Conservation (phyloP, 2,113 vertebrate genomes). For the Percina caprodes region DNA sequence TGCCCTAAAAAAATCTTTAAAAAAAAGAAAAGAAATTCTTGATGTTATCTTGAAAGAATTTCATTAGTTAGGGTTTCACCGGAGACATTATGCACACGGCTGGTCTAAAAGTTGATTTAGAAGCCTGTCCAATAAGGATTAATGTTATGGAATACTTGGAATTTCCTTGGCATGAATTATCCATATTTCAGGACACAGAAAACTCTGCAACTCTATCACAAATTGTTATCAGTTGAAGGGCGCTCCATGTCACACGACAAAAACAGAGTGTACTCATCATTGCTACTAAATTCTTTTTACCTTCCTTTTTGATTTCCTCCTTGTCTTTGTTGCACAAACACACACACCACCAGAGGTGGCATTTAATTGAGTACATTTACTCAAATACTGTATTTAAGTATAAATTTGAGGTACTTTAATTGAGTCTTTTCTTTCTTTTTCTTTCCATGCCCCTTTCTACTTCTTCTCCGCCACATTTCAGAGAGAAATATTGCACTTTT, state of each 20-base stretch:
- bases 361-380: no score
- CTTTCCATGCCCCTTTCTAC: no score
- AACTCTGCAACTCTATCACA: neutral
- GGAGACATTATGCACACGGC: neutral
- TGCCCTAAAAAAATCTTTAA: no score
- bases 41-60: slow-evolving; percentile 10
- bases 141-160: neutral
- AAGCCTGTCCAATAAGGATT: neutral
- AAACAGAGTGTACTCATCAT: neutral
- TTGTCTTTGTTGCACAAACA: neutral
- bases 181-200: neutral
- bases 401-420: no score
- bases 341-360: neutral
- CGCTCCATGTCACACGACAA: neutral
- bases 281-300: neutral
- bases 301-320: neutral
- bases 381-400: no score
- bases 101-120: neutral
- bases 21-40: neutral
- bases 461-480: no score
- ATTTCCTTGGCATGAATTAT: neutral
- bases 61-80: slow-evolving; percentile 19
- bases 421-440: no score
- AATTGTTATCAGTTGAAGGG: neutral
- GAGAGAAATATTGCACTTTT: no score